phyloP scores from a whole-genome alignment of 2,888 invertebrate genomes.

The Amaurobius ferox region DNA sequence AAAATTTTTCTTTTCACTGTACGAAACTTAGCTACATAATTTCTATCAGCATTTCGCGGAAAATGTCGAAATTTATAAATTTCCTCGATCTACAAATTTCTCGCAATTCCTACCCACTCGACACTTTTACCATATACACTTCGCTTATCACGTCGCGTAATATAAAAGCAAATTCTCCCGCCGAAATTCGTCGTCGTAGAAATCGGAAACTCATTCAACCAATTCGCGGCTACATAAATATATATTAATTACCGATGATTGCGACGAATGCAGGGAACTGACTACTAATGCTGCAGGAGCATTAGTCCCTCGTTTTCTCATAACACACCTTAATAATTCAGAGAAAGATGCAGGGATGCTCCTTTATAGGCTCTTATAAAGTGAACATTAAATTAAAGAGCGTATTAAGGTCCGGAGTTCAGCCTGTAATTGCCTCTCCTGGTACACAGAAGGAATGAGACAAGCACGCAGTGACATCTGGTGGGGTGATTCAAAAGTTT shows the following conservation, averaged over 20 bases:
- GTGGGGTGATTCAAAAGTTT: not conserved
- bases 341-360: slow-evolving; percentile 51
- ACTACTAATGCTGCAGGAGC: slow-evolving; percentile 48
- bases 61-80: too few relatives aligned
- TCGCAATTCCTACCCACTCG: too few relatives aligned
- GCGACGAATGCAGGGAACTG: slow-evolving; percentile 13
- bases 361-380: slow-evolving; percentile 66
- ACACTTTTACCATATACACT: not conserved
- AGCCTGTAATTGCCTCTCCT: slow-evolving; percentile 1
- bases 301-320: slow-evolving; percentile 32
- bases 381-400: slow-evolving; percentile 70
- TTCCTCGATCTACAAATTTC: too few relatives aligned
- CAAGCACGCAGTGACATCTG: not conserved
- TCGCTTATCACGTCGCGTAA: not conserved
- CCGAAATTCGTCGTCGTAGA: not conserved
- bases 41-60: too few relatives aligned
- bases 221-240: slow-evolving; percentile 42
- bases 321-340: slow-evolving; percentile 39
- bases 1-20: too few relatives aligned
- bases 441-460: not conserved
- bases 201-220: not conserved
- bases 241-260: slow-evolving; percentile 64
- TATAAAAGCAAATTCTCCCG: not conserved
- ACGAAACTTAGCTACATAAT: too few relatives aligned
- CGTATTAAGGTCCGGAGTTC: slow-evolving; percentile 14